Evolutionary conservation across 1,140 invertebrate genomes (phyloP), one percentile per base, ranked within the genome.

Genomic region (Aphidius gifuensis): DNA sequence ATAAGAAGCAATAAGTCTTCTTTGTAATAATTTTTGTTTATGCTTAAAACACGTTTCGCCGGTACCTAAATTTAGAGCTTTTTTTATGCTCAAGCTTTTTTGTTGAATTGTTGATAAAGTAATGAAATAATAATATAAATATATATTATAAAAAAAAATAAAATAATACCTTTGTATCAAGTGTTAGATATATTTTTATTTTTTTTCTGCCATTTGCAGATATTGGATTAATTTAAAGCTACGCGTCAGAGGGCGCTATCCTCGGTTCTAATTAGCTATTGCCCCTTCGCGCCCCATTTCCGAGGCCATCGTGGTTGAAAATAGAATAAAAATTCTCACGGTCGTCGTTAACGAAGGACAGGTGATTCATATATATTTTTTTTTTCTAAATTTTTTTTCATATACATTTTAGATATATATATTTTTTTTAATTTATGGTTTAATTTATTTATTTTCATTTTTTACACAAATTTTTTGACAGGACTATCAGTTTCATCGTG

Each of bases 231-330:
- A 60, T 42, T 64, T 59, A 64, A 64, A 21, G 61, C 58, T 63
- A 54, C 53, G 53, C 51, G 51, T 55, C 11, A 59, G 39, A 38
- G 57, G 45, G 54, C 51, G 53, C 50, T 65, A 47, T 60, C 43
- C 58, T 53, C 64, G 59, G 59, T 65, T 65, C 64, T 65, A 65
- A 65, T 65, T 65, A 65, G 64, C 58, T 38, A 59, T 61, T 61
- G 59, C 64, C 64, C 64, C 64, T 61, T 65, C 47, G 64, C 59
- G 59, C 64, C 64, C 64, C 64, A 65, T 65, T 65, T 65, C 64
- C 64, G 64, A 64, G 62, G 62, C 58, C 62, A 54, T 45, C 53
- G 56, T 46, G 50, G 57, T 38, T 64, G 54, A 60, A 64, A 64
- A 64, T 64, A 64, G 62, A 60, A 57, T 60, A 60, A 64, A 64